Evolutionary conservation across 2,113 vertebrate species (phyloP).

Genomic region (Gallinago paraguaiae): DNA sequence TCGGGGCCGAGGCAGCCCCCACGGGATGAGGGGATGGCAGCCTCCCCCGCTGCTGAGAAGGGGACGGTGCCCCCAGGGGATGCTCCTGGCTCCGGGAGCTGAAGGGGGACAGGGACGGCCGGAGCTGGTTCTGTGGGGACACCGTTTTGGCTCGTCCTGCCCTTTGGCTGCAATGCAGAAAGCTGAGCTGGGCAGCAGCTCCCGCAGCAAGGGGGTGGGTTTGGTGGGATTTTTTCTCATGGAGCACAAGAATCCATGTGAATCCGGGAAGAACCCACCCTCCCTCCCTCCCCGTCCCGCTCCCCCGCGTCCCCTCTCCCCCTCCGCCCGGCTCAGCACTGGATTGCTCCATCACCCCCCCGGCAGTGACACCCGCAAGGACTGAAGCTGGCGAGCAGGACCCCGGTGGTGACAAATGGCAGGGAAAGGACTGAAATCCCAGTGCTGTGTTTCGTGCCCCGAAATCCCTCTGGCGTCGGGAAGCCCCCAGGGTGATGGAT

Average conservation of each 20-base stretch:
- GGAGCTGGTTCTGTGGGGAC: background rate
- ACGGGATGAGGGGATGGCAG: background rate
- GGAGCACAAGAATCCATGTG: background rate
- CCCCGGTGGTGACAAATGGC: constrained; percentile 43
- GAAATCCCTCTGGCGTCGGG: constrained; percentile 21
- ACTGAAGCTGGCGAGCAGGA: background rate
- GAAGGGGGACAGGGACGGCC: background rate
- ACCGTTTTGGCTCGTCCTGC: background rate
- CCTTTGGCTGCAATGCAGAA: background rate
- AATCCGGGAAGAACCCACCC: background rate
- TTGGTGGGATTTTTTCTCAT: too few relatives aligned
- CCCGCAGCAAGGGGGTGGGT: background rate
- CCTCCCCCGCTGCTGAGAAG: background rate
- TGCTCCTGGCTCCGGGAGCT: background rate
- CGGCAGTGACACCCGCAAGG: constrained; percentile 23
- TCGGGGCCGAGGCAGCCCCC: background rate
- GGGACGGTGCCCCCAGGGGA: background rate
- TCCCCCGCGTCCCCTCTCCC: background rate
- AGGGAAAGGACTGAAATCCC: constrained; percentile 2
- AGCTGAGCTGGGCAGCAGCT: background rate
- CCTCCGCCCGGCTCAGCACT: background rate
- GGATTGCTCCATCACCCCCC: constrained; percentile 47
- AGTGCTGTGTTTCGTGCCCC: constrained; percentile 40
- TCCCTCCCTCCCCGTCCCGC: background rate
- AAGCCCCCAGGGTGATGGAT: constrained; percentile 35